phyloP scores from a whole-genome alignment of 2,113 vertebrate genomes.

The Pholis gunnellus region DNA sequence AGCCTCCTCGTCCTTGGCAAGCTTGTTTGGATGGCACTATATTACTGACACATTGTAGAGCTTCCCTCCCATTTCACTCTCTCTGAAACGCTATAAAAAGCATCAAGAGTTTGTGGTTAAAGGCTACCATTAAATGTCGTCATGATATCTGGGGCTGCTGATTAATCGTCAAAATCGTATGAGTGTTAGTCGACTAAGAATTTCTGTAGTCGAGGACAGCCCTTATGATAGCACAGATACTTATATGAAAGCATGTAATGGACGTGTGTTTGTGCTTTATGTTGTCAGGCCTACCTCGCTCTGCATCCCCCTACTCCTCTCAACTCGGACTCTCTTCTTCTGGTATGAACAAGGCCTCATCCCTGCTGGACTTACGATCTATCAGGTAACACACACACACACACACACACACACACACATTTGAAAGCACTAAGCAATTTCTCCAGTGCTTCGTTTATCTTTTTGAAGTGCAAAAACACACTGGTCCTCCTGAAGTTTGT shows the following conservation, averaged over 20 bases:
- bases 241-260: background rate
- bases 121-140: background rate
- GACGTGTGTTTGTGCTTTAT: slow-evolving; percentile 34
- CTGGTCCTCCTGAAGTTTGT: background rate
- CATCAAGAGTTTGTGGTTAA: background rate
- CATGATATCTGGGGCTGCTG: background rate
- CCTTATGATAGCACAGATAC: background rate
- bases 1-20: slow-evolving; percentile 26
- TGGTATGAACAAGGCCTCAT: slow-evolving; percentile 86
- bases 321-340: slow-evolving; percentile 64
- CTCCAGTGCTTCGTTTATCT: background rate
- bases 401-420: background rate
- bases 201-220: background rate
- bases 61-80: background rate
- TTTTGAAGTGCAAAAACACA: background rate
- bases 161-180: background rate
- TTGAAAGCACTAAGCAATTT: background rate
- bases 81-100: slow-evolving; percentile 5
- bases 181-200: background rate
- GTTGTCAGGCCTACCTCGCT: slow-evolving; percentile 69
- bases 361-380: slow-evolving; percentile 92
- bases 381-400: slow-evolving; percentile 87
- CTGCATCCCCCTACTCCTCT: slow-evolving; percentile 68
- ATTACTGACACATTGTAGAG: slow-evolving; percentile 9
- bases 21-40: slow-evolving; percentile 3